Conservation (phyloP, 2,888 invertebrate species). For the Dyspetes luteomarginatus region DNA sequence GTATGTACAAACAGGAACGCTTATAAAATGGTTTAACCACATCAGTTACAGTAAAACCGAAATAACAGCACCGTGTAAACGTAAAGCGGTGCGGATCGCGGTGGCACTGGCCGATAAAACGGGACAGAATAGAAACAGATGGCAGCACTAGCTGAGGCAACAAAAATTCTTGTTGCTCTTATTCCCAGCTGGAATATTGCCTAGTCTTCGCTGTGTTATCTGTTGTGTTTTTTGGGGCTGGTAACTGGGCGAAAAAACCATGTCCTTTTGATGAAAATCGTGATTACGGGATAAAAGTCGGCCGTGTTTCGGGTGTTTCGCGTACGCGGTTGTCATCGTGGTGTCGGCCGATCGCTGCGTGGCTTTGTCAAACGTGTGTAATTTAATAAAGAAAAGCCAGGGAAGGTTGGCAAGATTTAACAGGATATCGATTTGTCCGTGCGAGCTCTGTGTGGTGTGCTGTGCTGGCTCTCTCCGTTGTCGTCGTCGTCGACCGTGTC, state of each 20-base stretch:
- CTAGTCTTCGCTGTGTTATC: conserved; percentile 77
- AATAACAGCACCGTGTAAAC: no score
- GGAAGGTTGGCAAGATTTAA: conserved; percentile 79
- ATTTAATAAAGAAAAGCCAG: conserved; percentile 74
- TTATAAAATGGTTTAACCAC: no score
- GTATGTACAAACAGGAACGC: no score
- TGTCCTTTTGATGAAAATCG: conserved; percentile 73
- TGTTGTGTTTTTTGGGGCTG: conserved; percentile 79
- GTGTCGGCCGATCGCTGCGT: conserved; percentile 9
- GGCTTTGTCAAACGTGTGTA: conserved; percentile 69
- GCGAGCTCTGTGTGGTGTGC: conserved; percentile 70
- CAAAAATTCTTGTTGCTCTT: conserved; percentile 76
- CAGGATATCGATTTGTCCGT: conserved; percentile 80
- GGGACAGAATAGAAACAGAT: conserved; percentile 32
- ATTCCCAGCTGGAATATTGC: conserved; percentile 77
- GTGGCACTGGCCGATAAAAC: conserved; percentile 14
- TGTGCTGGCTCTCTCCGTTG: conserved; percentile 34
- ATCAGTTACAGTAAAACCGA: no score
- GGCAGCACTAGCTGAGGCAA: conserved; percentile 68
- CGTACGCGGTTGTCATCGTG: background rate
- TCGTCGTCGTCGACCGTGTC: conserved; percentile 11
- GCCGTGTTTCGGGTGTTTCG: conserved; percentile 1
- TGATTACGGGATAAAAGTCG: conserved; percentile 9
- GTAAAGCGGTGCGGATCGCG: no score
- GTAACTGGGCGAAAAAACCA: conserved; percentile 73